Evolutionary conservation across 2,888 invertebrate species (phyloP).

Genomic region (Epistrophe grossulariae): DNA sequence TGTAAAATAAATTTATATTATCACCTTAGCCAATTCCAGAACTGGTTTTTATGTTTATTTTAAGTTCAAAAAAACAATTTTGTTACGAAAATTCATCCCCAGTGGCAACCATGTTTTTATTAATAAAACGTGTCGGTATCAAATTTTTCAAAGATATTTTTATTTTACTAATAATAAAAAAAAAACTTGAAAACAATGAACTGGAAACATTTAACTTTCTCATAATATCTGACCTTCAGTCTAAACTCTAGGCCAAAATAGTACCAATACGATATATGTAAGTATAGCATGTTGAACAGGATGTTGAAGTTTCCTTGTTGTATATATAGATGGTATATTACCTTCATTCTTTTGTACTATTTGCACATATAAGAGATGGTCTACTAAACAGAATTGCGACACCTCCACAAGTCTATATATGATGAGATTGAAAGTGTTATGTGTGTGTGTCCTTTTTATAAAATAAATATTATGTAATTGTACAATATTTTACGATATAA

Average conservation of each 20-base stretch:
- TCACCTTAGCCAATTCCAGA: too few species aligned
- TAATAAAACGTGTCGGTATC: not conserved
- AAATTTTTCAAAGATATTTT: not conserved
- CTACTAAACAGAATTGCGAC: not conserved
- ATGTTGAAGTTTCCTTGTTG: not conserved
- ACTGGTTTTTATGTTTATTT: too few species aligned
- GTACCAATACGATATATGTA: too few species aligned
- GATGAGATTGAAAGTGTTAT: not conserved
- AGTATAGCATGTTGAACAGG: not conserved
- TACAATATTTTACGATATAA: not conserved
- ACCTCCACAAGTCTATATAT: not conserved
- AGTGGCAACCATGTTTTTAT: not conserved
- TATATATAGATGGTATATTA: not conserved
- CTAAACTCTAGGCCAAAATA: not conserved
- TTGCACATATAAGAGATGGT: not conserved
- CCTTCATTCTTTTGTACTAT: not conserved
- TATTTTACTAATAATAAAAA: not conserved
- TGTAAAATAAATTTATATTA: too few species aligned
- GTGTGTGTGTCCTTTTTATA: conserved; percentile 1
- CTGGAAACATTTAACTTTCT: not conserved
- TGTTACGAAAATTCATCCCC: too few species aligned
- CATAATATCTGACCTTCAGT: conserved; percentile 15
- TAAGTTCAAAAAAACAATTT: too few species aligned
- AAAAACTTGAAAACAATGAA: not conserved
- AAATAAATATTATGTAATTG: not conserved